A percentile compares a stretch with the other conserved stretches of the same genome.
These are phyloP conservation scores for Lepidiolamprologus cunningtoni DNA, from an alignment of 2,113 vertebrate species.

Conservation along the genomic window DNA sequence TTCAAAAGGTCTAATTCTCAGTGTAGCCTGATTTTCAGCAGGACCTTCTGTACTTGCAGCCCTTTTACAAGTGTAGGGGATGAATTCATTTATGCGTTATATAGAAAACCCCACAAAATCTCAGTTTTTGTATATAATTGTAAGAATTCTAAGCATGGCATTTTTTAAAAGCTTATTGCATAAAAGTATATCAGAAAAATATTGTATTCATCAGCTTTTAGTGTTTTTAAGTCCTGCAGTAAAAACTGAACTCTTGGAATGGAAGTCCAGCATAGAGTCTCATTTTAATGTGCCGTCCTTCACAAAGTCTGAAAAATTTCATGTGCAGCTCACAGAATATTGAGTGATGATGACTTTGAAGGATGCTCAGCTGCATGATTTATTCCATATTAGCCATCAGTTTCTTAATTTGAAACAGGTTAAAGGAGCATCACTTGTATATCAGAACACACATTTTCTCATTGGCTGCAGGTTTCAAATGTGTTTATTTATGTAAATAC, in stretches of 20 bases:
- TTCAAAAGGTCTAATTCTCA: constrained; percentile 9
- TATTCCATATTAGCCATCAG: neutral
- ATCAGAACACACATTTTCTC: neutral
- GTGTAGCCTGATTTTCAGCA: neutral
- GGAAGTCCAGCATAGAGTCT: neutral
- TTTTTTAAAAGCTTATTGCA: neutral
- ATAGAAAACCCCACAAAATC: neutral
- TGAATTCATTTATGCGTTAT: neutral
- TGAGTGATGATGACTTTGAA: neutral
- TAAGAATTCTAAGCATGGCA: neutral
- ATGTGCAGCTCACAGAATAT: neutral
- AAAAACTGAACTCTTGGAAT: neutral
- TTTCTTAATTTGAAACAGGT: neutral
- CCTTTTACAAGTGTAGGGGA: neutral
- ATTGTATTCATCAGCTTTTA: neutral
- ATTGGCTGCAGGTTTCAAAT: neutral
- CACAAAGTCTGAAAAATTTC: neutral
- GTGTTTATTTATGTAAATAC: neutral
- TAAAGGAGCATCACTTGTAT: neutral
- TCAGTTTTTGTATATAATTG: neutral
- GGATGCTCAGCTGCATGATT: neutral
- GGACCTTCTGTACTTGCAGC: neutral
- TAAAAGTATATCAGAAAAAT: neutral
- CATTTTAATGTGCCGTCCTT: neutral
- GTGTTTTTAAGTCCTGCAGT: neutral